Base-by-base conservation (phyloP, 1,140 invertebrate genomes). In the Drosophila trapezifrons region DNA sequence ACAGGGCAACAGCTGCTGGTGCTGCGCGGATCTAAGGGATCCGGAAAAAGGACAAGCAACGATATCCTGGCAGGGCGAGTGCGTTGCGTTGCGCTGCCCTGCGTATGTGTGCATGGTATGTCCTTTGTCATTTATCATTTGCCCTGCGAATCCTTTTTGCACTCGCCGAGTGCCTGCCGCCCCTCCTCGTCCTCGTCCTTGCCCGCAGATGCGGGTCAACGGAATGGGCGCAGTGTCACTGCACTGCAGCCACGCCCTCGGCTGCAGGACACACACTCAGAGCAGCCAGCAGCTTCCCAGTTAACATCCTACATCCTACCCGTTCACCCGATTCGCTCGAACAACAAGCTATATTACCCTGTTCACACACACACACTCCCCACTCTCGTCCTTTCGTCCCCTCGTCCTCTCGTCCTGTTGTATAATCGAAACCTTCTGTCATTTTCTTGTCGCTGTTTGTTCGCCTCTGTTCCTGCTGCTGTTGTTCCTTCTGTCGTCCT, bases 361-460 rank as follows among this genome's bases (percentile, higher is more conserved):
- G 59, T 46, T 29, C 54, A 63, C 65, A 66, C 46, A 70, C 43
- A 54, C 46, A 47, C 22, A 25, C 3, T 38, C 55, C 10, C 38
- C 37, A 9, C 12, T 1, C 18, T 15, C 29, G 13, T 3, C n/a
- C n/a, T 15, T 12, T 1, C 27, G 0, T 29, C 4, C 57, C 2
- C 9, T 6, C 47, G 10, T 10, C 6, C 27, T 9, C 54, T 13
- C 18, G 25, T 13, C 57, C 32, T 38, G 65, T 65, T 42, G 67
- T 78, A 75, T 86, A 85, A 85, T 85, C 81, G 81, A 86, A 85
- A 85, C 64, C 64, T 81, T 86, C 78, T 86, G 78, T 78, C 82
- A 84, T 78, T 86, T 84, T 86, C 81, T 80, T 84, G 65, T 83
- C 72, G 76, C 60, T 65, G 51, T 62, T 79, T 84, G 54, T 65